Percentiles rank a stretch among this genome's conserved stretches.
phyloP scores from a whole-genome alignment of 2,113 vertebrate species.

The Noturus placidus region DNA sequence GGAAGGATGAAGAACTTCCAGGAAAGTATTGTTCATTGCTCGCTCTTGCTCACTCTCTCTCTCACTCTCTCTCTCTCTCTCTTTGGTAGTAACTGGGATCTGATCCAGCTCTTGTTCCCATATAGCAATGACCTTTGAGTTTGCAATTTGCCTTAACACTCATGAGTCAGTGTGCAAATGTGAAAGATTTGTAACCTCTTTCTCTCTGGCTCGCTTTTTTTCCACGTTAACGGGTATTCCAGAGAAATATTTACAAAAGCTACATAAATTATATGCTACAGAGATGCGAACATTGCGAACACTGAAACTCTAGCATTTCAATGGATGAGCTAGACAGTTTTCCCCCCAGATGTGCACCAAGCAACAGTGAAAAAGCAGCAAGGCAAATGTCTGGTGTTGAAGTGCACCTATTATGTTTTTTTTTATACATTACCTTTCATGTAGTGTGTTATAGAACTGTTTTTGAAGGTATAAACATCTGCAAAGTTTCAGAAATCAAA shows the following conservation, averaged over 20 bases:
- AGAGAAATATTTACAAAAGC: neutral
- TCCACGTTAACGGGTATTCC: neutral
- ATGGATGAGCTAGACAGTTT: neutral
- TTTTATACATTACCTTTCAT: too few relatives aligned
- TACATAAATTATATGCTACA: neutral
- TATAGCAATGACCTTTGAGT: constrained; percentile 16
- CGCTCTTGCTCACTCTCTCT: neutral
- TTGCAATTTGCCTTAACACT: neutral
- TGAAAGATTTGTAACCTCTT: neutral
- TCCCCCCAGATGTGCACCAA: neutral
- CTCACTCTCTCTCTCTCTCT: neutral
- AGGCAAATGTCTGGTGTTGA: neutral
- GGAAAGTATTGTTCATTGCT: constrained; percentile 21
- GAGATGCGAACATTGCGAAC: neutral
- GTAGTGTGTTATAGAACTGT: too few relatives aligned
- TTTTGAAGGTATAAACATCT: too few relatives aligned
- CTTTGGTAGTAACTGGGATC: constrained; percentile 13
- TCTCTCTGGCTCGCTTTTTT: neutral
- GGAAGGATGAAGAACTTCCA: constrained; percentile 7
- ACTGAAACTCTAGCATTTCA: neutral
- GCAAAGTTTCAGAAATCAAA: too few relatives aligned
- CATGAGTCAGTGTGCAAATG: neutral
- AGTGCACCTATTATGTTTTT: too few relatives aligned
- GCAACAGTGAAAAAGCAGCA: neutral
- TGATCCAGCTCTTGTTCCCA: constrained; percentile 29